These are phyloP conservation scores for Drosophila nigromelanica DNA, from an alignment of 1,140 invertebrate genomes.

Conservation along the genomic window DNA sequence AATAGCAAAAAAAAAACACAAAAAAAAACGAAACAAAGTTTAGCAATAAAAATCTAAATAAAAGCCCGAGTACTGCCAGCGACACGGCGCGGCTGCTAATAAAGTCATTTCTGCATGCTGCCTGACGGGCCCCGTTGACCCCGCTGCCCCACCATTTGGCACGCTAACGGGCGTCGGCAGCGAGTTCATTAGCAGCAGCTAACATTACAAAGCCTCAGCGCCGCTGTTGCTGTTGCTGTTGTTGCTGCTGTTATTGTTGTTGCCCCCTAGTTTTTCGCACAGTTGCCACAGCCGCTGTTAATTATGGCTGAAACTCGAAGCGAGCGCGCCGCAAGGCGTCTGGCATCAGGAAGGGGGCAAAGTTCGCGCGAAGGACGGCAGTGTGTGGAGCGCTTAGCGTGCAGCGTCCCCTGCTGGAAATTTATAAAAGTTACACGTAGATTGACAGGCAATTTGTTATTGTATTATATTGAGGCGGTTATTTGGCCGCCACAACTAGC, in stretches of 20 bases:
- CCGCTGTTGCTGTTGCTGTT: not conserved
- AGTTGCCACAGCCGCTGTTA: conserved; percentile 60
- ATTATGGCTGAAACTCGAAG: conserved; percentile 59
- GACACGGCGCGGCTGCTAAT: conserved; percentile 55
- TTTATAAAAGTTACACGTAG: conserved; percentile 82
- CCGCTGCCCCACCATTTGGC: conserved; percentile 22
- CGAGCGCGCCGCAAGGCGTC: conserved; percentile 22
- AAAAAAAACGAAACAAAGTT: conserved; percentile 67
- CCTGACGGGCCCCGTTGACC: conserved; percentile 6
- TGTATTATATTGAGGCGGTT: conserved; percentile 63
- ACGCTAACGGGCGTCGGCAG: conserved; percentile 43
- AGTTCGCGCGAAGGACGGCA: not conserved
- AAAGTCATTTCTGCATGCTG: conserved; percentile 76
- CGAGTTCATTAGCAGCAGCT: conserved; percentile 75
- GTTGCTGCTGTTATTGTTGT: conserved; percentile 37
- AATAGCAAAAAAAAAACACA: conserved; percentile 13
- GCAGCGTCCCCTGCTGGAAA: conserved; percentile 56
- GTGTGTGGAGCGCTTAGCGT: not conserved
- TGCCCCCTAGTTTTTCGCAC: conserved; percentile 51
- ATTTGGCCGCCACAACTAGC: conserved; percentile 46
- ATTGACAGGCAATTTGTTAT: conserved; percentile 80
- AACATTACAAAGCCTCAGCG: conserved; percentile 51
- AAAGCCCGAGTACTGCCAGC: conserved; percentile 22
- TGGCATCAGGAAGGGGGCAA: not conserved
- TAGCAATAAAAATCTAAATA: conserved; percentile 80